Conservation (phyloP, 2,888 invertebrate genomes). For the Dryococelus australis region DNA sequence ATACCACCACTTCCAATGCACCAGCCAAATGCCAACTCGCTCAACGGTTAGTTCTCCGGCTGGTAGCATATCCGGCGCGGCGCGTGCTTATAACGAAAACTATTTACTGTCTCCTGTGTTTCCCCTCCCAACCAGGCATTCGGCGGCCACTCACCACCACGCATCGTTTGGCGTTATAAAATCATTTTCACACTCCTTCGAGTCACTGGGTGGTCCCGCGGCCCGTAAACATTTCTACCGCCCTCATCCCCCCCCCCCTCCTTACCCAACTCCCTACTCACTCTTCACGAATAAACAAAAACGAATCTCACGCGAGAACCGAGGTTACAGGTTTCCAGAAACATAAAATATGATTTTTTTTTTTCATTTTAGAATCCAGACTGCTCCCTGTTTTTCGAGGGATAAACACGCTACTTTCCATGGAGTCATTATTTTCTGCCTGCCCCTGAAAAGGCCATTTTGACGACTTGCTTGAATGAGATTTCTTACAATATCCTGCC, state of each 20-base stretch:
- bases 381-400: neutral
- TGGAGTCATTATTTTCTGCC: too few species aligned
- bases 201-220: neutral
- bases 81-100: neutral
- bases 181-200: neutral
- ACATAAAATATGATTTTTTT: neutral
- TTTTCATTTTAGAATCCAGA: neutral
- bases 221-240: neutral
- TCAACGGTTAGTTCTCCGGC: too few species aligned
- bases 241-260: too few species aligned
- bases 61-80: neutral
- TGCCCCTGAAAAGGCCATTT: too few species aligned
- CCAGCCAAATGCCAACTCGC: too few species aligned
- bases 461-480: too few species aligned
- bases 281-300: neutral
- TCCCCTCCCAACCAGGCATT: neutral
- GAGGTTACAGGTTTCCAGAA: neutral
- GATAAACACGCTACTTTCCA: too few species aligned
- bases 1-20: too few species aligned
- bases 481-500: too few species aligned
- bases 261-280: neutral
- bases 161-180: neutral
- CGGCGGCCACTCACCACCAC: neutral
- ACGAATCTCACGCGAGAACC: neutral
- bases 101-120: neutral